Base-by-base conservation (phyloP, 2,113 vertebrate genomes). In the Empidonax alnorum region DNA sequence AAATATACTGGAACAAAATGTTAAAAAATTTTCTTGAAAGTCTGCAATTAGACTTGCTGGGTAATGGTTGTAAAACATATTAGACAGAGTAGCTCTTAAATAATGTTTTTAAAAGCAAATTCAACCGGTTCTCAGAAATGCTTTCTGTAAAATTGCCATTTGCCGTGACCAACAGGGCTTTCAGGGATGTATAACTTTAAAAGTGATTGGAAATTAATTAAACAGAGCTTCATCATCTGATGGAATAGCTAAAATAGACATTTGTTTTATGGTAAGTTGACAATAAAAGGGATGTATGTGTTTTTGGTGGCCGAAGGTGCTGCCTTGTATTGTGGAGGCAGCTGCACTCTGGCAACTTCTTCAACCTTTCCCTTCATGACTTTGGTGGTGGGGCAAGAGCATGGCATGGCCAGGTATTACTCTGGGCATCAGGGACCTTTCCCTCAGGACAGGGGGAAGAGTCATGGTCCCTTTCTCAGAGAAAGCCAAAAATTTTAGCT, bases 111-210 rank as follows among this genome's bases (percentile, higher is more conserved):
- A 14, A 47, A 96, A 85, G 67, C 22, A 72, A 81, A 84, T 90
- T 67, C 22, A 59, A 83, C 50, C 89, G 67, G 7, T 87, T 95
- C 84, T 91, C 73, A 87, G 79, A 84, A 92, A 74, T 91, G 58
- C 67, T 91, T 88, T 93, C 65, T 73, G 35, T 71, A 67, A 37
- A 80, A 58, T 28, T 85, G 78, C 67, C 55, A 41, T 6, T 77
- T 90, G 59, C 61, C 20, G 9, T 20, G 8, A 71, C 47, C 72
- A 78, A 1, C 3, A 9, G 75, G 71, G 33, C 75, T 82, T 50
- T 76, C 30, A 59, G 44, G 47, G 91, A 74, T 80, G 22, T 58
- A 79, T 88, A 0, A n/a, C 59, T 86, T 61, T 84, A 63, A 16
- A 81, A 78, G 44, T 42, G 41, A 80, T 75, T 77, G 84, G 47